Conservation (phyloP, 1,140 invertebrate species). For the Ectropis grisescens region DNA sequence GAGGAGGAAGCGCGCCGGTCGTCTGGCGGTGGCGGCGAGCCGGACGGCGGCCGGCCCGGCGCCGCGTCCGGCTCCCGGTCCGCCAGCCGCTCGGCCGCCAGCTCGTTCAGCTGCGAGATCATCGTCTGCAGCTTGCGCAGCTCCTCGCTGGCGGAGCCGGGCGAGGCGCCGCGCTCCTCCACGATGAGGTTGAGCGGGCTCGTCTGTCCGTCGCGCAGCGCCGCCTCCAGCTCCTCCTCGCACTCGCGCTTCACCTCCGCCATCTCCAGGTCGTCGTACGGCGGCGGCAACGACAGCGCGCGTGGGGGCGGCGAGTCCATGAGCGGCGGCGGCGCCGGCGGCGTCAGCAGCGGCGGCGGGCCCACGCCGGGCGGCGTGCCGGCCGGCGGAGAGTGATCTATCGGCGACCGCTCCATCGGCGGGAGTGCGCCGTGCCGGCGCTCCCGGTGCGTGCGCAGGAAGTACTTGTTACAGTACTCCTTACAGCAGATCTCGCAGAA, state of each 20-base stretch:
- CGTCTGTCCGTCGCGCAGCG: conserved; percentile 50
- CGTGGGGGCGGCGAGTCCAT: conserved; percentile 76
- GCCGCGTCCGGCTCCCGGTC: conserved; percentile 29
- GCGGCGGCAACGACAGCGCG: conserved; percentile 39
- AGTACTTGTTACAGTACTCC: conserved; percentile 96
- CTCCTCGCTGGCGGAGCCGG: conserved; percentile 80
- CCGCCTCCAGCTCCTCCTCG: conserved; percentile 54
- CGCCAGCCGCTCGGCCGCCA: conserved; percentile 73
- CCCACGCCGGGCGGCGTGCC: conserved; percentile 63
- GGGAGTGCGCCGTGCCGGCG: conserved; percentile 82
- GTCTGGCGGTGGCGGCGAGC: conserved; percentile 46
- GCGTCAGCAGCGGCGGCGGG: conserved; percentile 72
- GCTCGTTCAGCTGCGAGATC: conserved; percentile 89
- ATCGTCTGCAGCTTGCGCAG: conserved; percentile 91
- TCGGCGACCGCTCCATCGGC: conserved; percentile 63
- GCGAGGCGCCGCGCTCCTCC: conserved; percentile 56
- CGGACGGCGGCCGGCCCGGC: conserved; percentile 35
- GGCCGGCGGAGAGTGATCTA: conserved; percentile 71
- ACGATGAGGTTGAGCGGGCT: conserved; percentile 65
- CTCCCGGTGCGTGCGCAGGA: conserved; percentile 91
- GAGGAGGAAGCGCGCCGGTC: conserved; percentile 68
- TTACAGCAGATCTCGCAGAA: conserved; percentile 96
- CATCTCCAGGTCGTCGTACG: conserved; percentile 59
- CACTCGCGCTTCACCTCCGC: conserved; percentile 55
- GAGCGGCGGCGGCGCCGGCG: conserved; percentile 71